Base-by-base conservation (phyloP, 1,140 invertebrate species). In the Lucilia cuprina region DNA sequence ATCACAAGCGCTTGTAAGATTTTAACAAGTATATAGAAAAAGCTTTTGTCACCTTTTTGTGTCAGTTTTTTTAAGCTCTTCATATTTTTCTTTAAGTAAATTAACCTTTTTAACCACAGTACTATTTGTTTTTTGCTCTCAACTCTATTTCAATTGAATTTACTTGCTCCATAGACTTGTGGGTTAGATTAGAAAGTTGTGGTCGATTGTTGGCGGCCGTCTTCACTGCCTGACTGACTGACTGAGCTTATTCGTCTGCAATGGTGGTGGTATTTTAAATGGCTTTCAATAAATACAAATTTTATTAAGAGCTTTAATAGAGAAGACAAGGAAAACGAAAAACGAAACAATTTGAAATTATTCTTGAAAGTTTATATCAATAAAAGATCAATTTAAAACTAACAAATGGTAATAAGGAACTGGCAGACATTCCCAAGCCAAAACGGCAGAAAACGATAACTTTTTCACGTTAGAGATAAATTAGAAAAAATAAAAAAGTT, bases 261-360 rank as follows among this genome's bases (percentile, higher is more conserved):
- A 78, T 78, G 75, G 17, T 78, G 75, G 75, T 78, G 75, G 30
- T n/a, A 78, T 78, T 78, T 78, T 78, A 78, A 78, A 78, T 78
- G n/a, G 34, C 75, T 78, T 47, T 78, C 35, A 78, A 78, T 78
- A 78, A 78, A 35, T 78, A 78, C 75, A 78, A 47, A 78, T 78
- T 78, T 78, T 78, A 78, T 78, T 78, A 19, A 35, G 41, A 41
- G 34, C 7, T 78, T 78, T 47, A 78, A 78, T 47, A 19, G 17
- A 14, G 74, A 77, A 17, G 30, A 34, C 8, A 5, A 34, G 4
- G 14, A 14, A 35, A 9, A 47, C 9, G 5, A 17, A 34, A 34
- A 34, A 25, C 25, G 35, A 35, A 41, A 47, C 75, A 77, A 77
- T 47, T 78, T 47, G 34, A 78, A 78, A 78, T 78, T n/a, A 78